phyloP scores from a whole-genome alignment of 2,888 invertebrate species.

The Microdon myrmicae region DNA sequence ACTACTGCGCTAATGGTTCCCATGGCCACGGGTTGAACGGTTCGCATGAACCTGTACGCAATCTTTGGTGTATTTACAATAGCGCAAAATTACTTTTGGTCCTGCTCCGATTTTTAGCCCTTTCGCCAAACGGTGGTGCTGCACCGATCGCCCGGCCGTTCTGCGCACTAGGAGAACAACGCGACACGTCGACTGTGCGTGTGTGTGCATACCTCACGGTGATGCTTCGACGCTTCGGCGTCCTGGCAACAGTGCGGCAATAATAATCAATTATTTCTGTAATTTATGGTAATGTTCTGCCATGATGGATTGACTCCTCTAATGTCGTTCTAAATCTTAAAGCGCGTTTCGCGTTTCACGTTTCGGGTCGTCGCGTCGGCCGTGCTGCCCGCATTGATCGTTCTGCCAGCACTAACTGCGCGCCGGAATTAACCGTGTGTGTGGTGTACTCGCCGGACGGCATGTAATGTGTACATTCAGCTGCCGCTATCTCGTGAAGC shows the following conservation, averaged over 20 bases:
- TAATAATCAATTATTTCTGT: conserved; percentile 68
- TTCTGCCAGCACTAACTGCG: conserved; percentile 14
- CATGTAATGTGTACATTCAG: conserved; percentile 50
- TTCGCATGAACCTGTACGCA: conserved; percentile 20
- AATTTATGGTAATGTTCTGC: conserved; percentile 68
- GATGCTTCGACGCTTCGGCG: conserved; percentile 44
- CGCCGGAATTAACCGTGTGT: conserved; percentile 29
- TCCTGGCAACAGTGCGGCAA: conserved; percentile 54
- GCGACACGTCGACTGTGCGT: conserved; percentile 33
- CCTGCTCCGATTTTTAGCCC: conserved; percentile 39
- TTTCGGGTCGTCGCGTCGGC: too few species aligned
- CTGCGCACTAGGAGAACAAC: conserved; percentile 26
- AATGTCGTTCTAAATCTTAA: conserved; percentile 68
- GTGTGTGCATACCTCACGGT: conserved; percentile 5
- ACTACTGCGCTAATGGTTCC: conserved; percentile 42
- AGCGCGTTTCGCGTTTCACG: conserved; percentile 50
- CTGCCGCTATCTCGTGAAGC: conserved; percentile 43
- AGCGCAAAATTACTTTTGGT: conserved; percentile 44
- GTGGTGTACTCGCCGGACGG: conserved; percentile 43
- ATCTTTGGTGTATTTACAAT: conserved; percentile 20
- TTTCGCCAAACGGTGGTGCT: conserved; percentile 18
- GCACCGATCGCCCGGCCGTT: conserved; percentile 4
- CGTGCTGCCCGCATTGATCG: conserved; percentile 37
- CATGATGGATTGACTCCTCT: conserved; percentile 68
- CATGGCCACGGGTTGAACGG: conserved; percentile 11